These are phyloP conservation scores for Lutra lutra DNA, from an alignment of 2,797 vertebrate species.

Conservation along the genomic window DNA sequence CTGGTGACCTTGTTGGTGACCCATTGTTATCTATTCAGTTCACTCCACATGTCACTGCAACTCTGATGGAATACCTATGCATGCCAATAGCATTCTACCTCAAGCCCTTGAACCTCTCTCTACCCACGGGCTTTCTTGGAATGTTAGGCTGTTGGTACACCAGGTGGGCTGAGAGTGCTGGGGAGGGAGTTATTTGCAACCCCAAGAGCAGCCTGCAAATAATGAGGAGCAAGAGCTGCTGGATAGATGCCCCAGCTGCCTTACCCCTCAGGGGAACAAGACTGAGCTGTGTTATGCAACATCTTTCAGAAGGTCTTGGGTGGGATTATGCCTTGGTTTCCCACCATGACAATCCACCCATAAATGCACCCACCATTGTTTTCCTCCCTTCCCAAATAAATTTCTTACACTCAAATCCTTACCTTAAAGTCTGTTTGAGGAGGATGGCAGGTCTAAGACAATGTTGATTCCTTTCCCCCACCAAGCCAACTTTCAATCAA, in stretches of 20 bases:
- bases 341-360: neutral
- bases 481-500: neutral
- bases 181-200: neutral
- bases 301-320: neutral
- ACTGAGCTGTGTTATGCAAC: accelerated
- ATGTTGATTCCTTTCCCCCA: neutral
- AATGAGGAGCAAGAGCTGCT: neutral
- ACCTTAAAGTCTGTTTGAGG: neutral
- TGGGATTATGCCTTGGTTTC: neutral
- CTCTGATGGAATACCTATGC: neutral
- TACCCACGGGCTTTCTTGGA: neutral
- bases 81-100: neutral
- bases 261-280: neutral
- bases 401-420: neutral
- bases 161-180: too few species aligned
- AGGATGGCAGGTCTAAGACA: neutral
- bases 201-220: neutral
- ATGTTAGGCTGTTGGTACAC: neutral
- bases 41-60: neutral
- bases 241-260: neutral
- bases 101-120: neutral
- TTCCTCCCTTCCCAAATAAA: neutral
- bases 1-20: neutral
- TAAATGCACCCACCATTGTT: neutral
- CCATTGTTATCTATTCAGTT: neutral